These are phyloP conservation scores for Oreonectes daqikongensis DNA, from an alignment of 2,797 vertebrate species.

Conservation along the genomic window DNA sequence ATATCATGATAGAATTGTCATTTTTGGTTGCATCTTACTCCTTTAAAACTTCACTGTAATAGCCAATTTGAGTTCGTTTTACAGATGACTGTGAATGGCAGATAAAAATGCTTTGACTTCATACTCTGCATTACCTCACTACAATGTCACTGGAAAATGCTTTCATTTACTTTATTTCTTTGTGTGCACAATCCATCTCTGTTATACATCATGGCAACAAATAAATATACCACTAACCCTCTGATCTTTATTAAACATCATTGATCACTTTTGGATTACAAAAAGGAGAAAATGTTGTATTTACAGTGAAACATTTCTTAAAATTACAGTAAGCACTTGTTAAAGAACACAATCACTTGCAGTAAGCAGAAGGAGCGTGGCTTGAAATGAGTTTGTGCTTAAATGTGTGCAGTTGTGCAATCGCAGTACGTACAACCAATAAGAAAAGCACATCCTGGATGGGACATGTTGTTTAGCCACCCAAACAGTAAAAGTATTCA, in stretches of 20 bases:
- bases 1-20: not conserved
- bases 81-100: not conserved
- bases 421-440: not conserved
- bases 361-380: constrained; percentile 51
- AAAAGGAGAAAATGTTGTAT: constrained; percentile 67
- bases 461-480: not conserved
- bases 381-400: constrained; percentile 41
- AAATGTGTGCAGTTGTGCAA: constrained; percentile 7
- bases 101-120: not conserved
- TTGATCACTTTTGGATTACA: constrained; percentile 68
- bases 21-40: not conserved
- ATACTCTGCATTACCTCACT: too few species aligned
- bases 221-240: constrained; percentile 41
- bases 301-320: constrained; percentile 67
- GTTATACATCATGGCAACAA: constrained; percentile 25
- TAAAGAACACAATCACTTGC: constrained; percentile 69
- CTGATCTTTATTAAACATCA: constrained; percentile 69
- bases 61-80: too few species aligned
- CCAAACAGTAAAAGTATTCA: not conserved
- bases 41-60: not conserved
- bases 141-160: not conserved
- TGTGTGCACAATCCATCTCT: not conserved
- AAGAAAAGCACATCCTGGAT: too few species aligned
- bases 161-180: not conserved
- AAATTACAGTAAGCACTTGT: constrained; percentile 63